These are phyloP conservation scores for Pristionchus mayeri DNA, from an alignment of 2,888 invertebrate genomes.

Conservation along the genomic window DNA sequence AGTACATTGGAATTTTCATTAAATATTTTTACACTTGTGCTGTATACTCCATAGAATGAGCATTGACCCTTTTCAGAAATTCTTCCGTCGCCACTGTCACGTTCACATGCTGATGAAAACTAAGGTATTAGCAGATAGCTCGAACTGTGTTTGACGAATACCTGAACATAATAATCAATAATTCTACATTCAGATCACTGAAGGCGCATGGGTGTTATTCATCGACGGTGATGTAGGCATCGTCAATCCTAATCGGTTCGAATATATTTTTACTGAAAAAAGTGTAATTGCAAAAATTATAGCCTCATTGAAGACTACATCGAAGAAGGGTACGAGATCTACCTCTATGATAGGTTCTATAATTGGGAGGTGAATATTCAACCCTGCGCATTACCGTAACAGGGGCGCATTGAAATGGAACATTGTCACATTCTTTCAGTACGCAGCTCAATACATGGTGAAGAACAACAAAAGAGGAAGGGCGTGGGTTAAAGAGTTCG, in stretches of 20 bases:
- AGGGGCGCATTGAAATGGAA: neutral
- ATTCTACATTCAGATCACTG: neutral
- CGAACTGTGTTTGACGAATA: too few relatives aligned
- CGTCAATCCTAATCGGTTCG: slow-evolving; percentile 6
- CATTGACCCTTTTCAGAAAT: too few relatives aligned
- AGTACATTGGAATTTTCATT: neutral
- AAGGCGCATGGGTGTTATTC: neutral
- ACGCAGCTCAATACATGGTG: too few relatives aligned
- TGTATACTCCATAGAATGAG: neutral
- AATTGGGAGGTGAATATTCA: slow-evolving; percentile 43
- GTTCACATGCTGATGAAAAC: neutral
- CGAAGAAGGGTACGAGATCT: neutral
- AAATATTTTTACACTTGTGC: neutral
- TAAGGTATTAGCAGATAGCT: too few relatives aligned
- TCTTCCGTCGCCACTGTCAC: too few relatives aligned
- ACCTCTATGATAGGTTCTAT: neutral
- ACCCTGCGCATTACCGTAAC: too few relatives aligned
- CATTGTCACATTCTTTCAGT: neutral
- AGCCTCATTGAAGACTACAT: neutral
- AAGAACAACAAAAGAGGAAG: neutral
- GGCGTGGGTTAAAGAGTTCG: neutral
- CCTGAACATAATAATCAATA: neutral
- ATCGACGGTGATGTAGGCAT: slow-evolving; percentile 15
- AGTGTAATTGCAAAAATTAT: neutral
- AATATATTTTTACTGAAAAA: neutral